These are phyloP conservation scores for Sebastes minor DNA, from an alignment of 2,797 vertebrate genomes.

Conservation along the genomic window DNA sequence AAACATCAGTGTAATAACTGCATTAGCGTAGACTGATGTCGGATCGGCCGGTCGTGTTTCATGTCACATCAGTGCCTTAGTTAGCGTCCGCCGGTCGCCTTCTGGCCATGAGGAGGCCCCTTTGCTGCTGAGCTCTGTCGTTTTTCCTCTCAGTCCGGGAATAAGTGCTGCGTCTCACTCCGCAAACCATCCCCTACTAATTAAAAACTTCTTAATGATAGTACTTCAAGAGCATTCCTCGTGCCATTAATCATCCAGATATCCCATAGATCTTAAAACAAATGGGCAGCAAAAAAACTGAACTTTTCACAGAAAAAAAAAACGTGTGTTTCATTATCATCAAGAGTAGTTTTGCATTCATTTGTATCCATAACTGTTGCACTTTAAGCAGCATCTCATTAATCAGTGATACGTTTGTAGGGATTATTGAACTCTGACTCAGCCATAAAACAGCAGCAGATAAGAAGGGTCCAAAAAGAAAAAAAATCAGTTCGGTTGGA, in stretches of 20 bases:
- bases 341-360: constrained; percentile 46
- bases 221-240: constrained; percentile 38
- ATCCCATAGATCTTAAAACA: constrained; percentile 52
- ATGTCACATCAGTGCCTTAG: constrained; percentile 50
- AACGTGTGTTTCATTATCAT: constrained; percentile 47
- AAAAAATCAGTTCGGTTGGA: not conserved
- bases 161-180: constrained; percentile 44
- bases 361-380: constrained; percentile 60
- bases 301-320: constrained; percentile 25
- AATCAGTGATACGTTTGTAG: constrained; percentile 48
- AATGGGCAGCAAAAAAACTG: constrained; percentile 20
- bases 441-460: constrained; percentile 12
- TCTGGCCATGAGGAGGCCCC: constrained; percentile 18
- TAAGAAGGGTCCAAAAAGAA: not conserved
- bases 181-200: constrained; percentile 49
- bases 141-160: constrained; percentile 9
- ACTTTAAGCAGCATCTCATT: constrained; percentile 48
- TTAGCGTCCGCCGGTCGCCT: constrained; percentile 35
- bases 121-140: constrained; percentile 36
- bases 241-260: constrained; percentile 61
- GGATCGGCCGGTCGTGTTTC: constrained; percentile 32
- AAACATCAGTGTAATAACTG: constrained; percentile 48
- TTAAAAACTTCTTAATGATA: constrained; percentile 68
- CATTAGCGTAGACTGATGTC: constrained; percentile 40
- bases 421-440: constrained; percentile 57